These are phyloP conservation scores for Tholera decimalis DNA, from an alignment of 2,888 invertebrate species.

Conservation along the genomic window DNA sequence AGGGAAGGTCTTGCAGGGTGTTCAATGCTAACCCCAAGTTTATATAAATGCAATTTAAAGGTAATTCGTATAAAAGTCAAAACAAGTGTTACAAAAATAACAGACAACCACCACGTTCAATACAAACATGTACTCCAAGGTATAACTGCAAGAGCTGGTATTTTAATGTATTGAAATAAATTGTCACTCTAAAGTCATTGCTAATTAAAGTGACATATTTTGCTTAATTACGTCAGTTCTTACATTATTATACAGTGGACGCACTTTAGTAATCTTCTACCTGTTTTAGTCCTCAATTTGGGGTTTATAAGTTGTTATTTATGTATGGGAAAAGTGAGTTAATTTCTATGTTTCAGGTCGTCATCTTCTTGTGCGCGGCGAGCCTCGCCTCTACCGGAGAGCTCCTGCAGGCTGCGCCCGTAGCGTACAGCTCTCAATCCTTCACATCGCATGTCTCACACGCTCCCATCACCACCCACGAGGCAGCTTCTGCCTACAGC, in stretches of 20 bases:
- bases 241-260: neutral
- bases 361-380: conserved; percentile 90
- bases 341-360: conserved; percentile 74
- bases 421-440: conserved; percentile 75
- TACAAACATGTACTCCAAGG: conserved; percentile 87
- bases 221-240: neutral
- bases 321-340: neutral
- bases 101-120: conserved; percentile 76
- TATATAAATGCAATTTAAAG: no score
- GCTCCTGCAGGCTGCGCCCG: conserved; percentile 79
- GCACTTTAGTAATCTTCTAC: neutral
- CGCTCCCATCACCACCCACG: conserved; percentile 47
- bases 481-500: conserved; percentile 79
- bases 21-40: conserved; percentile 79
- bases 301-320: neutral
- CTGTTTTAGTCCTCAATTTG: neutral
- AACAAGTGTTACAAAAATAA: conserved; percentile 79
- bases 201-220: neutral
- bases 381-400: conserved; percentile 92
- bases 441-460: conserved; percentile 62
- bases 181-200: no score
- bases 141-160: conserved; percentile 64
- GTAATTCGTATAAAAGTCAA: conserved; percentile 83
- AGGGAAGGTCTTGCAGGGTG: conserved; percentile 49
- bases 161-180: conserved; percentile 1